Evolutionary conservation across 2,797 vertebrate species (phyloP), one percentile per base, ranked within the genome.

Genomic region (Epinephelus malabaricus): DNA sequence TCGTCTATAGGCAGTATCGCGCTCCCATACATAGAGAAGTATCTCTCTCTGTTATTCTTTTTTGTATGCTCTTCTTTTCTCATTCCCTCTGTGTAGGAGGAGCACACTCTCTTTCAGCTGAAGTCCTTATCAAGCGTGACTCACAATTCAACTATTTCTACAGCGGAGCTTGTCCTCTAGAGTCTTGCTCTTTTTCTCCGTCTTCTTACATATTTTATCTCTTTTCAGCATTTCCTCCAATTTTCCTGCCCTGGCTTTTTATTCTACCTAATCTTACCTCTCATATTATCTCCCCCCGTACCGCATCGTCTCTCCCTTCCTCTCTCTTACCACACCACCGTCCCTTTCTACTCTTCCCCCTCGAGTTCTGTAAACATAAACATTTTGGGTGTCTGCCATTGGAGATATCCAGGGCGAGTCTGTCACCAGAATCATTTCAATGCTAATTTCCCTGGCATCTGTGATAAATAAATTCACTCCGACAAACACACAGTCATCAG

Each of bases 381-480:
- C 86, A 93, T 92, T 92, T 92, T 87, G 86, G 86, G 84, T 67
- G 82, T 87, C 91, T 92, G 92, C 87, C 85, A 90, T 84, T 53
- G 27, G 71, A 92, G 89, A 91, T 92, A 92, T 90, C 83, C 83
- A 34, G 83, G 78, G 73, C 66, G 53, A 90, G 77, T 89, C 90
- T 92, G 91, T 95, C 92, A 86, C 85, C 78, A 74, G 76, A 92
- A 93, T 93, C 88, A 93, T 94, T 95, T 93, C 90, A 76, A 92
- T 94, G 93, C 90, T 94, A 94, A 95, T 96, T 95, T 93, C 74
- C 67, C 79, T 85, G 90, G 83, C 90, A 83, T 93, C 89, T 92
- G 87, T 83, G 89, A 93, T 94, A 92, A 93, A 92, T 91, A 90
- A 89, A 92, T 89, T 87, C 87, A 83, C 72, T 89, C 81, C 75